Base-by-base conservation (phyloP, 1,140 invertebrate species). In the Leptoteleia sp. region DNA sequence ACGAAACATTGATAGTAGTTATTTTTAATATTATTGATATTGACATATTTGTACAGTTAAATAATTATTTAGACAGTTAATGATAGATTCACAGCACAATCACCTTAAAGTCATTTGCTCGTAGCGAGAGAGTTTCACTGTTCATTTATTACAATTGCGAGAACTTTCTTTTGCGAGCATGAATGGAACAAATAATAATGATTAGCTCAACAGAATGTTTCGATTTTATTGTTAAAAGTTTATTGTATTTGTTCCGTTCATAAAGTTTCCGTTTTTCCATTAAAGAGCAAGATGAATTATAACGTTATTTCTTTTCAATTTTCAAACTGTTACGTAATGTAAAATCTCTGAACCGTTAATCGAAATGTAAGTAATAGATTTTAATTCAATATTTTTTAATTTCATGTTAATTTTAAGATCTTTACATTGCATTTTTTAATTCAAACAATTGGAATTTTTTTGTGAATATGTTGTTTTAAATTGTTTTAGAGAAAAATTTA, bases 291-390 rank as follows among this genome's bases (percentile, higher is more conserved):
- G 22, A 52, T 45, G 42, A 79, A 75, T 79, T 71, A 75, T 79
- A 79, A 79, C 77, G 40, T 71, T 76, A 54, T 75, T 79, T 79
- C 77, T 79, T 79, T 79, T 75, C 61, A 79, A 79, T 79, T 79
- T 79, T 75, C 77, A 79, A 79, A 79, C 70, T 68, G 70, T 79
- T 79, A 79, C 76, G 59, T 79, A 79, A 79, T 79, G 70, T 79
- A 75, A 79, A 79, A 79, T 79, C 64, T 79, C 76, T 79, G 76
- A 79, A 71, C 76, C 76, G 42, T 79, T 79, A 55, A 70, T 73
- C 70, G 22, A 79, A 73, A 79, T 79, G 76, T 79, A 79, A 79
- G 76, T 79, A 73, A 75, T 73, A 78, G 61, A 64, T 61, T 64
- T 68, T 79, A 55, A 70, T 79, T 79, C 27, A 73, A 75, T 70